A percentile compares a stretch with the other conserved stretches of the same genome.
These are phyloP conservation scores for Drosophila novamexicana DNA, from an alignment of 1,140 invertebrate species.

Conservation along the genomic window DNA sequence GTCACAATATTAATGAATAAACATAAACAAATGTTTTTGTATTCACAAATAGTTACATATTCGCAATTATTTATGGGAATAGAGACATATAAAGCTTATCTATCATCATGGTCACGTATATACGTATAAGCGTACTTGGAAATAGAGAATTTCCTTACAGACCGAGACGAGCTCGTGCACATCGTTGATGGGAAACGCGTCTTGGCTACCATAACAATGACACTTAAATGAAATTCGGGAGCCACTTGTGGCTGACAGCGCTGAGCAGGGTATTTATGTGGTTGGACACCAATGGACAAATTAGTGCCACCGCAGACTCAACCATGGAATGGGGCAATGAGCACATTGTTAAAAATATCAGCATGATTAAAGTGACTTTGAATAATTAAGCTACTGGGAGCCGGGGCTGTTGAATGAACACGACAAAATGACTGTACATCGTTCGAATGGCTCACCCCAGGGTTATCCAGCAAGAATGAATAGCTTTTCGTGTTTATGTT, in stretches of 20 bases:
- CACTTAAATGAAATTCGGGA: slow-evolving; percentile 50
- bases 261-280: slow-evolving; percentile 4
- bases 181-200: slow-evolving; percentile 42
- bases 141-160: slow-evolving; percentile 42
- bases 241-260: slow-evolving; percentile 61
- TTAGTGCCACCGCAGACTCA: slow-evolving; percentile 60
- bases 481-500: slow-evolving; percentile 15
- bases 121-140: neutral
- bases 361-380: slow-evolving; percentile 78
- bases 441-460: neutral
- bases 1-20: slow-evolving; percentile 25
- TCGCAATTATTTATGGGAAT: slow-evolving; percentile 44
- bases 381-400: slow-evolving; percentile 76
- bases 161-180: slow-evolving; percentile 18
- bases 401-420: slow-evolving; percentile 24
- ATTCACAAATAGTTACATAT: slow-evolving; percentile 43
- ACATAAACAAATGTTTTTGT: slow-evolving; percentile 13
- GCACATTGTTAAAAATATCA: slow-evolving; percentile 80
- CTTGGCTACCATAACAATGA: slow-evolving; percentile 53
- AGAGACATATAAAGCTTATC: slow-evolving; percentile 55
- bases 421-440: neutral
- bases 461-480: slow-evolving; percentile 28
- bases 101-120: slow-evolving; percentile 44
- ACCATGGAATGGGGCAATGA: slow-evolving; percentile 50
- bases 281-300: slow-evolving; percentile 57